A percentile compares a stretch with the other conserved stretches of the same genome.
phyloP scores from a whole-genome alignment of 2,797 vertebrate genomes.

The Lepus townsendii region DNA sequence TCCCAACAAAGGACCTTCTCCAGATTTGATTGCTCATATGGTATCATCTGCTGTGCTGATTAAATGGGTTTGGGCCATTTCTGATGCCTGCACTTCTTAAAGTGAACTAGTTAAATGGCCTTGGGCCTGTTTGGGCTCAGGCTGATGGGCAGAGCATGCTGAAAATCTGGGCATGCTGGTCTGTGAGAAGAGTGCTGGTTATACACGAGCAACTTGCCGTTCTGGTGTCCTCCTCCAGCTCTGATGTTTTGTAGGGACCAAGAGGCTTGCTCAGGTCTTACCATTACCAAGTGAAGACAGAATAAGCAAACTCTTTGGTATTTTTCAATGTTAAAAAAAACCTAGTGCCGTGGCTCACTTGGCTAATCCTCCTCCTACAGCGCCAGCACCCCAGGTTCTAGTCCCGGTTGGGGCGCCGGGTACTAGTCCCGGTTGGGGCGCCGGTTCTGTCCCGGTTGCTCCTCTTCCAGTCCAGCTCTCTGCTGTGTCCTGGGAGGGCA shows the following conservation, averaged over 20 bases:
- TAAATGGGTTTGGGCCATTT: background rate
- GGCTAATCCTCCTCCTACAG: no score
- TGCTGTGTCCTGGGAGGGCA: no score
- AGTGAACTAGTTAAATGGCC: background rate
- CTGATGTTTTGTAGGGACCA: background rate
- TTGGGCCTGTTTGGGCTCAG: background rate
- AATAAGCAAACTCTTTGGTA: conserved; percentile 15
- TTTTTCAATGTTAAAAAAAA: conserved; percentile 56
- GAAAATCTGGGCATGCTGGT: background rate
- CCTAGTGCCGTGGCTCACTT: no score
- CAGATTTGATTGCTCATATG: background rate
- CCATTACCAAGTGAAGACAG: conserved; percentile 24
- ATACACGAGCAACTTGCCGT: background rate
- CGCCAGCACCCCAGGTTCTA: no score
- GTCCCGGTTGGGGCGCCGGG: no score
- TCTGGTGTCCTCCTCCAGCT: conserved; percentile 1
- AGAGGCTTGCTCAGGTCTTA: background rate
- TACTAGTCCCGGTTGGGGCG: no score
- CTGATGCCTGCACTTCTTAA: background rate
- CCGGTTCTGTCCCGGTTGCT: no score
- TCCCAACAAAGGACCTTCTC: background rate
- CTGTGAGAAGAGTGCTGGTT: conserved; percentile 1
- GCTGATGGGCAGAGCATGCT: background rate
- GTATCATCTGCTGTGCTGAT: background rate
- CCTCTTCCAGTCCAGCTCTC: no score